Base-by-base conservation (phyloP, 2,888 invertebrate genomes). In the Thalpophila matura region DNA sequence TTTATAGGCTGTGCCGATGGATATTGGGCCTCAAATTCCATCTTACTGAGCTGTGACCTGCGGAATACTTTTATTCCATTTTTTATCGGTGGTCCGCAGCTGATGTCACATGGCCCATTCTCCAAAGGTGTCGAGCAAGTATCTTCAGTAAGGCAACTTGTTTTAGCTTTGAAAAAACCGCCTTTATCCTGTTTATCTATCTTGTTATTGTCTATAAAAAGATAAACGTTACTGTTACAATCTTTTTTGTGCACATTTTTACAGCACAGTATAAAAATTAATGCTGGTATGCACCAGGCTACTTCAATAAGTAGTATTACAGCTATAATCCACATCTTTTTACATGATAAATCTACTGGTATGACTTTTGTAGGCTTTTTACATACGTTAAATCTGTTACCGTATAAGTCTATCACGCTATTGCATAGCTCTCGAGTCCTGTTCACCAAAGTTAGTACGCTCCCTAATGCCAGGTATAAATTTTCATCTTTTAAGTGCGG, bases 401-500 rank as follows among this genome's bases (percentile, higher is more conserved):
- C 24, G n/a, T 74, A 80, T 45, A 71, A 27, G 18, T 71, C 66
- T 22, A 73, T 37, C 38, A 74, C 47, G 6, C 37, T 56, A 42
- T 73, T 74, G 29, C 63, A 69, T 9, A 74, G 33, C 4, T 70
- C 65, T 40, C 71, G 79, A 5, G 88, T 84, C 46, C 61, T 83
- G 64, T 91, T 90, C 1, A 89, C 65, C 50, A 94, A 75, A 16
- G 91, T 84, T 0, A 96, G 84, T 1, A 96, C 90, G 66, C 92
- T 92, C 3, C 94, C 95, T 6, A 96, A 91, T 3, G 93, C 96
- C 3, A 96, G 89, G 77, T 97, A 97, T 75, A 96, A 93, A 60
- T 95, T 92, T 6, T 96, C 96, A 75, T 97, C 96, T 47, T 91
- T 91, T 16, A 97, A 89, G 80, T 95, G 96, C 0, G 95, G 95